Conservation (phyloP, 1,140 invertebrate species). For the Helicoverpa zea region DNA sequence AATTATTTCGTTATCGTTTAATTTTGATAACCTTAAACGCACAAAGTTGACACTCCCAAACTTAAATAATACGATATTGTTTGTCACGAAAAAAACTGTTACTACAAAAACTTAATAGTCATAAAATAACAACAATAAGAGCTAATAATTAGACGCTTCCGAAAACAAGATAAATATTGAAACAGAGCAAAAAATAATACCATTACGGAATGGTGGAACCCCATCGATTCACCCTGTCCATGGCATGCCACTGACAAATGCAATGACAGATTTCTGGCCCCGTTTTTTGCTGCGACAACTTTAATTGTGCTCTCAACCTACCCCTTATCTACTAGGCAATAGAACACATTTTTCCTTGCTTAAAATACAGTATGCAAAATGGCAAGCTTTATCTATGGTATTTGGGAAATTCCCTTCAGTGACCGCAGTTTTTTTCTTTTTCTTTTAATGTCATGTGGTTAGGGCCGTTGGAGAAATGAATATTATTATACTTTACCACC, state of each 20-base stretch:
- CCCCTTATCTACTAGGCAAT: neutral
- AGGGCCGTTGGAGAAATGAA: constrained; percentile 30
- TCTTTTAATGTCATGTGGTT: constrained; percentile 37
- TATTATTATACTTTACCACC: constrained; percentile 41
- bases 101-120: neutral
- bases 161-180: constrained; percentile 52
- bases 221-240: constrained; percentile 46
- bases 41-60: neutral
- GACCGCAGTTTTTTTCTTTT: constrained; percentile 52
- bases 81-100: neutral
- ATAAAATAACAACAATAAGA: constrained; percentile 3
- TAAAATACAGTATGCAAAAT: neutral
- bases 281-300: constrained; percentile 42
- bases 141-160: constrained; percentile 13
- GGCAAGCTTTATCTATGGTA: constrained; percentile 51
- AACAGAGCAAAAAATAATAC: constrained; percentile 65
- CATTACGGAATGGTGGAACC: constrained; percentile 43
- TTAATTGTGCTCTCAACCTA: neutral
- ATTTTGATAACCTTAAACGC: neutral
- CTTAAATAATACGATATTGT: too few species aligned
- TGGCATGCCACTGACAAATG: constrained; percentile 58
- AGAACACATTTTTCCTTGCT: constrained; percentile 35
- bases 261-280: constrained; percentile 58
- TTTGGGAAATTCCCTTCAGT: constrained; percentile 58
- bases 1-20: too few species aligned